These are phyloP conservation scores for Haliclystus octoradiatus DNA, from an alignment of 30 jellyfish, hydroid and myxozoan species.

Conservation along the genomic window DNA sequence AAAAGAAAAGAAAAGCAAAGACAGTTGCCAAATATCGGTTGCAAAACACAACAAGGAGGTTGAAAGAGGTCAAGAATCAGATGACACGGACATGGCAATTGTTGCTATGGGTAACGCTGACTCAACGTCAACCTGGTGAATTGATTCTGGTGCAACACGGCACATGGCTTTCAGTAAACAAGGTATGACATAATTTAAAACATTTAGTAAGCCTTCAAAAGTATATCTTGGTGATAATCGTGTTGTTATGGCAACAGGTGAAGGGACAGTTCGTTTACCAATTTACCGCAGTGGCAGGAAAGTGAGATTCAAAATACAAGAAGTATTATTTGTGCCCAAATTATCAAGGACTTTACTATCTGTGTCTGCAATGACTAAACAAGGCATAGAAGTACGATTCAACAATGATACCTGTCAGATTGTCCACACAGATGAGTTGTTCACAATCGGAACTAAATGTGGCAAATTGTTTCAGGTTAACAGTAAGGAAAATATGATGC, in stretches of 20 bases:
- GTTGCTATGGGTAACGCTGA: not conserved
- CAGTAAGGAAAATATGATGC: not conserved
- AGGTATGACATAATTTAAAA: not conserved
- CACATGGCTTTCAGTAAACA: conserved; percentile 23
- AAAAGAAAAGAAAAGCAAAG: too few species aligned
- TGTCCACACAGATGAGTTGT: not conserved
- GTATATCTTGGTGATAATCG: conserved; percentile 15
- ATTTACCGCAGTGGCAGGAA: too few species aligned
- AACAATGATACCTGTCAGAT: not conserved
- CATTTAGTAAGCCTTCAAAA: not conserved
- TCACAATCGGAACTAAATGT: not conserved
- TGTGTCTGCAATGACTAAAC: conserved; percentile 9
- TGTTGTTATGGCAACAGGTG: conserved; percentile 9
- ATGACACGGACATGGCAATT: not conserved
- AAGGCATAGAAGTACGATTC: not conserved
- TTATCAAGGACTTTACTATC: conserved; percentile 11
- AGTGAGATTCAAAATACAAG: too few species aligned
- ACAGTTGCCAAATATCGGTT: too few species aligned
- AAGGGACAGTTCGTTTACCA: conserved; percentile 19
- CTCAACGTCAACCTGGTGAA: not conserved
- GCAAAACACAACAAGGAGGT: too few species aligned
- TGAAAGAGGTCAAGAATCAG: too few species aligned
- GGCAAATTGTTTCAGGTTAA: not conserved
- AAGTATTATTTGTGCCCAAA: conserved; percentile 24
- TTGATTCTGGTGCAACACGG: conserved; percentile 30